Percentiles rank a stretch among this genome's conserved stretches.
Conservation (phyloP, 2,888 invertebrate genomes). For the Bellardia pandia region DNA sequence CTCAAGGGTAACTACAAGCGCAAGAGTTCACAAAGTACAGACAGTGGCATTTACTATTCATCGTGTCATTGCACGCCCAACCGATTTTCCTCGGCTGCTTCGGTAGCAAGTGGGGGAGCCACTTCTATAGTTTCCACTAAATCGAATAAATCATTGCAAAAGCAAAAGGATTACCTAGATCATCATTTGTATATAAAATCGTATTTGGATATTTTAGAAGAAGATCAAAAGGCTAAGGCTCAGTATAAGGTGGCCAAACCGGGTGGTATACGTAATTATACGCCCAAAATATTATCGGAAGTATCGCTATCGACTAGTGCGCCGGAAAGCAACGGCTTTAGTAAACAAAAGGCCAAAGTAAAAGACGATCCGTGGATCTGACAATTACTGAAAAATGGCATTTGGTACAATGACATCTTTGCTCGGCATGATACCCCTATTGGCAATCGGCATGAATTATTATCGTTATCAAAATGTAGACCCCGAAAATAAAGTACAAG, state of each 20-base stretch:
- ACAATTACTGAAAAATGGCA: constrained; percentile 85
- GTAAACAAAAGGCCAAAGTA: constrained; percentile 66
- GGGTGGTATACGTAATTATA: constrained; percentile 89
- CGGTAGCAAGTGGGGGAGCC: constrained; percentile 82
- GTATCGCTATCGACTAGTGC: constrained; percentile 77
- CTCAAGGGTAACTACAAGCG: constrained; percentile 67
- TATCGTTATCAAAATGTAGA: constrained; percentile 92
- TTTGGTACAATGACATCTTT: constrained; percentile 88
- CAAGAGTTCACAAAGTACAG: constrained; percentile 79
- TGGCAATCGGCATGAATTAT: constrained; percentile 92
- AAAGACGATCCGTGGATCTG: constrained; percentile 88
- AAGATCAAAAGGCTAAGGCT: constrained; percentile 84
- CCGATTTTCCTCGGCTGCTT: constrained; percentile 83
- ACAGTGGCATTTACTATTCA: constrained; percentile 82
- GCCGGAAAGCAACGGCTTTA: constrained; percentile 73
- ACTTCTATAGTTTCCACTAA: constrained; percentile 83
- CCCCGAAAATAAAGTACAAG: constrained; percentile 91
- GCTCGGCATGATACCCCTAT: constrained; percentile 91
- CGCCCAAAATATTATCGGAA: constrained; percentile 87
- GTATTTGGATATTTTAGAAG: constrained; percentile 85
- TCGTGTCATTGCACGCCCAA: constrained; percentile 81
- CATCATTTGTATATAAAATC: constrained; percentile 86
- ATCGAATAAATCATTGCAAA: constrained; percentile 81
- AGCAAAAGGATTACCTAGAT: constrained; percentile 85
- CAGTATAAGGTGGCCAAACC: constrained; percentile 85